A percentile compares a stretch with the other conserved stretches of the same genome.
Evolutionary conservation across 2,888 invertebrate species (phyloP).

Genomic region (Ophion ellenae): DNA sequence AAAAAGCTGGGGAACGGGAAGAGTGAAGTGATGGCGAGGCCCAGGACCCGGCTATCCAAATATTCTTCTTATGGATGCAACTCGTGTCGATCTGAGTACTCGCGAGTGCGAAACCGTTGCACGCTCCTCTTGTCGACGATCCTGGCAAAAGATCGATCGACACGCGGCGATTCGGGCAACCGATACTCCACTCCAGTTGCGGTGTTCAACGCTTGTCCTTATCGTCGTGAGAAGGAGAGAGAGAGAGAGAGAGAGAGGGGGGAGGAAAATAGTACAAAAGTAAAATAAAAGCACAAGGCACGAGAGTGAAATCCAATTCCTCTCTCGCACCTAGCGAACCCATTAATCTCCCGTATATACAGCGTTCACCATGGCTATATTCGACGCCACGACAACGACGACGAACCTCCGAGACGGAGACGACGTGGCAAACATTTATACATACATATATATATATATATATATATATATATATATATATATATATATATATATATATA

Average conservation of each 20-base stretch:
- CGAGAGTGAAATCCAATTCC: slow-evolving; percentile 68
- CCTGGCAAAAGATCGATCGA: slow-evolving; percentile 61
- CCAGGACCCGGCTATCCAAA: slow-evolving; percentile 53
- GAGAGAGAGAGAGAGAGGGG: not conserved
- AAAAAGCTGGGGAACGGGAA: not conserved
- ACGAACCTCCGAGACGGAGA: slow-evolving; percentile 32
- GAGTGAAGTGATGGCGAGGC: slow-evolving; percentile 5
- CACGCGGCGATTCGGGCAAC: slow-evolving; percentile 49
- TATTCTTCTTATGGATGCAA: slow-evolving; percentile 60
- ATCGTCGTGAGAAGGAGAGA: not conserved
- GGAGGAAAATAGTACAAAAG: slow-evolving; percentile 27
- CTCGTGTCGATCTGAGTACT: slow-evolving; percentile 45
- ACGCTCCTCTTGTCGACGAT: slow-evolving; percentile 60
- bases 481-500: not conserved
- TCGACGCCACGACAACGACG: slow-evolving; percentile 56
- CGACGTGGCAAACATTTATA: slow-evolving; percentile 32
- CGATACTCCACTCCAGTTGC: slow-evolving; percentile 56
- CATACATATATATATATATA: no score
- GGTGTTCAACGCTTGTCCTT: not conserved
- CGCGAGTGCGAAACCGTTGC: slow-evolving; percentile 46
- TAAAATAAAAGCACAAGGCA: slow-evolving; percentile 64
- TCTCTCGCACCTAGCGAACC: slow-evolving; percentile 66
- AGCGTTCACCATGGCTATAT: slow-evolving; percentile 45
- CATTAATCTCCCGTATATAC: slow-evolving; percentile 62
- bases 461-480: not conserved